Conservation (phyloP, 2,888 invertebrate species). For the Linyphia triangularis region DNA sequence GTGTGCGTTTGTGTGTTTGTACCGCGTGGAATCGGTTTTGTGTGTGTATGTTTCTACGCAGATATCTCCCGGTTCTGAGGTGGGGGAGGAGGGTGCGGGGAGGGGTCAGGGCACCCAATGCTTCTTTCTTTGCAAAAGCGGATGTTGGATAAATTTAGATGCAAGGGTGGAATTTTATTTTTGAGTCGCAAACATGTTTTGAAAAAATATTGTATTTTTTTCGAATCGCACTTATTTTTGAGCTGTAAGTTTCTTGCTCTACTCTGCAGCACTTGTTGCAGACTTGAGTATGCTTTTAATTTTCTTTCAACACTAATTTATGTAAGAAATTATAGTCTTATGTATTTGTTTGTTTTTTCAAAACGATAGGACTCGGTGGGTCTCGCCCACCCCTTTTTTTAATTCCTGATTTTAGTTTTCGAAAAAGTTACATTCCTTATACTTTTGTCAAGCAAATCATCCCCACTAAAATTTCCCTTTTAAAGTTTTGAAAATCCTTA, state of each 20-base stretch:
- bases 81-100: neutral
- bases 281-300: no score
- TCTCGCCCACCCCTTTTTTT: no score
- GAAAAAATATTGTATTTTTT: neutral
- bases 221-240: neutral
- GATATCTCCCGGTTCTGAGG: slow-evolving; percentile 14
- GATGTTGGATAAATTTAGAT: neutral
- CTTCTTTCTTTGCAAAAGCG: neutral
- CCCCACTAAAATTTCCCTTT: no score
- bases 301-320: no score
- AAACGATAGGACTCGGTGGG: no score
- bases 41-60: slow-evolving; percentile 45
- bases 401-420: no score
- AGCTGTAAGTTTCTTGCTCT: neutral
- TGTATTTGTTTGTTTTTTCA: no score
- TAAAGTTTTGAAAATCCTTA: no score
- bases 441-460: no score
- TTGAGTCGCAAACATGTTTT: neutral
- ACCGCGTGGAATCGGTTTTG: slow-evolving; percentile 29
- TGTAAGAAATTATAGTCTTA: no score
- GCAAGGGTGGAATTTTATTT: neutral
- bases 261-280: neutral
- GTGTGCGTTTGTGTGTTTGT: slow-evolving; percentile 3
- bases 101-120: neutral
- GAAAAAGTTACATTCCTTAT: no score